A percentile compares a stretch with the other conserved stretches of the same genome.
These are phyloP conservation scores for Ciconia boyciana DNA, from an alignment of 2,113 vertebrate species.

Conservation along the genomic window DNA sequence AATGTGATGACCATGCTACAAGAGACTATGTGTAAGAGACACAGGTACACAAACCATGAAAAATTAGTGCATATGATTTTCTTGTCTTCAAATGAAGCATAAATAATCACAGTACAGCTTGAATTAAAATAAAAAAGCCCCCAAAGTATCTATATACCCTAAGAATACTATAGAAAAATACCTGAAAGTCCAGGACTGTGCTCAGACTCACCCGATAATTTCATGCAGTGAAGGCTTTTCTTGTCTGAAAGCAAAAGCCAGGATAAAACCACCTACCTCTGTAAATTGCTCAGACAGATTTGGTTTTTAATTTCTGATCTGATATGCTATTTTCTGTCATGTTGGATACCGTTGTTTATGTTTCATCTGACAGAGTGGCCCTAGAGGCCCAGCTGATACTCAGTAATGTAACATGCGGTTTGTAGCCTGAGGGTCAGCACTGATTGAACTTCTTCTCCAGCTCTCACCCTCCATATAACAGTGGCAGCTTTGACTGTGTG, in stretches of 20 bases:
- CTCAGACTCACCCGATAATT: background rate
- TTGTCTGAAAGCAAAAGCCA: background rate
- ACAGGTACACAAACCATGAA: background rate
- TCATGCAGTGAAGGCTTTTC: background rate
- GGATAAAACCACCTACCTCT: background rate
- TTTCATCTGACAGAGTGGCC: background rate
- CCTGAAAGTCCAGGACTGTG: background rate
- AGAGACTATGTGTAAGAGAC: background rate
- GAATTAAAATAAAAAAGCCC: background rate
- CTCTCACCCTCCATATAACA: background rate
- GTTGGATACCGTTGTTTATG: background rate
- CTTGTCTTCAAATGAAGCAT: background rate
- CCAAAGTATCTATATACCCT: background rate
- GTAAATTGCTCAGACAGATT: conserved; percentile 3
- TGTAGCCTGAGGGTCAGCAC: background rate
- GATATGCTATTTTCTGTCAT: background rate
- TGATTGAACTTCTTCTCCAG: background rate
- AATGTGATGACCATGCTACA: background rate
- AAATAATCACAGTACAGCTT: background rate
- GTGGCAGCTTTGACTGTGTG: background rate
- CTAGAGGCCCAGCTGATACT: background rate
- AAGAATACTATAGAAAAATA: background rate
- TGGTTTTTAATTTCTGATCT: conserved; percentile 45
- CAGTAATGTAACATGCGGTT: background rate
- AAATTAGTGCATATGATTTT: background rate